Conservation (phyloP, 2,888 invertebrate species). For the Carpatolechia fugitivella region DNA sequence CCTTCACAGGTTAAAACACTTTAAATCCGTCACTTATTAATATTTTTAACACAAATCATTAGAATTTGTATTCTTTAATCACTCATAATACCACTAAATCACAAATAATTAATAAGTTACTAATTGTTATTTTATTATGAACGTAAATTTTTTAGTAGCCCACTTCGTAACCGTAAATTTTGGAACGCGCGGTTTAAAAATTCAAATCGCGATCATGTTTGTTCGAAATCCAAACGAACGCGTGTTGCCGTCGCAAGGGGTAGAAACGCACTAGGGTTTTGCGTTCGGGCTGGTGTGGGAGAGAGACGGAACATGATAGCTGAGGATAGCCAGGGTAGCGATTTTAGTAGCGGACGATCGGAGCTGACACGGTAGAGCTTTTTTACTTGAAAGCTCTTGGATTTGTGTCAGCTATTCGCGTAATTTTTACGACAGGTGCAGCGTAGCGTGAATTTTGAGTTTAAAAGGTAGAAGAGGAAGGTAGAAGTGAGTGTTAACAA, state of each 20-base stretch:
- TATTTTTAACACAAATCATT: background rate
- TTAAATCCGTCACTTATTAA: background rate
- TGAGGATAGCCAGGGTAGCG: constrained; percentile 39
- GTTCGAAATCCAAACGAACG: constrained; percentile 21
- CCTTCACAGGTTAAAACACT: too few species aligned
- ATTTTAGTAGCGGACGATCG: constrained; percentile 45
- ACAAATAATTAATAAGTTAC: background rate
- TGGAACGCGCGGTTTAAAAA: constrained; percentile 17
- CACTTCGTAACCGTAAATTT: background rate
- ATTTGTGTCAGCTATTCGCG: background rate
- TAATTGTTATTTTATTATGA: too few species aligned
- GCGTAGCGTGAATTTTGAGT: too few species aligned
- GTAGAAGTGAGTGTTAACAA: too few species aligned
- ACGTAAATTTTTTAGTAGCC: background rate
- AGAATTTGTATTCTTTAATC: background rate
- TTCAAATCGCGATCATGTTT: constrained; percentile 34
- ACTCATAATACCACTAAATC: background rate
- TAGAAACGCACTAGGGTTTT: constrained; percentile 57
- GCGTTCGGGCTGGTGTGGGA: constrained; percentile 37
- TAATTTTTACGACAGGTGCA: background rate
- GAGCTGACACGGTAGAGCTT: background rate
- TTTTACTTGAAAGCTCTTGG: background rate
- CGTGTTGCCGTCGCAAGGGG: constrained; percentile 38
- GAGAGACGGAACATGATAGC: constrained; percentile 37
- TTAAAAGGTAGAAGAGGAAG: too few species aligned